A percentile compares a stretch with the other conserved stretches of the same genome.
phyloP scores from a whole-genome alignment of 92 coral and sea anemone genomes.

The Heliopora coerulea region DNA sequence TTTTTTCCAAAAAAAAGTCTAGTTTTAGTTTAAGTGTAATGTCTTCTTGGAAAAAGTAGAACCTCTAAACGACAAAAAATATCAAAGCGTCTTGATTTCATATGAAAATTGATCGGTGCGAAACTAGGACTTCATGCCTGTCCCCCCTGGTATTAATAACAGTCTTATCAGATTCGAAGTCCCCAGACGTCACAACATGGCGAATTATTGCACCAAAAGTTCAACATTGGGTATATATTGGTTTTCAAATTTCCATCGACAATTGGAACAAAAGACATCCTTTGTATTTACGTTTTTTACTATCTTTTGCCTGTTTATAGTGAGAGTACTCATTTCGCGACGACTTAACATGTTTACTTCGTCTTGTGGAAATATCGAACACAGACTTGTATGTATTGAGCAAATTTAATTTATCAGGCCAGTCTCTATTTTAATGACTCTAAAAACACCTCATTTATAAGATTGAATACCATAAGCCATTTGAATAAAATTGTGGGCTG shows the following conservation, averaged over 20 bases:
- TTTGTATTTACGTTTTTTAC: not conserved
- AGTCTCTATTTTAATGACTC: no score
- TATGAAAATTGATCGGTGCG: no score
- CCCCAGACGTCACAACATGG: slow-evolving; percentile 12
- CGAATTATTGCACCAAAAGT: slow-evolving; percentile 8
- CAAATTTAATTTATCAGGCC: no score
- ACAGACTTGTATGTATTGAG: slow-evolving; percentile 28
- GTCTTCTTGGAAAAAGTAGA: not conserved
- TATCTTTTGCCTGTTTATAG: not conserved
- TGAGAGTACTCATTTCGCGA: slow-evolving; percentile 8
- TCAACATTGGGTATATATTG: slow-evolving; percentile 11
- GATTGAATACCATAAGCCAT: no score
- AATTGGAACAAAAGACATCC: not conserved
- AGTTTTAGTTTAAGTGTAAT: not conserved
- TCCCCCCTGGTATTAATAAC: slow-evolving; percentile 2
- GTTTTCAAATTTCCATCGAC: not conserved
- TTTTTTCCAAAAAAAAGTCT: no score
- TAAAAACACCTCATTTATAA: no score
- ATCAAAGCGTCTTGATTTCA: not conserved
- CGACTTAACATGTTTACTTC: slow-evolving; percentile 1
- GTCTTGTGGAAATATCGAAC: slow-evolving; percentile 10
- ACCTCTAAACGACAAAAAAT: not conserved
- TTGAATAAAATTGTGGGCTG: no score
- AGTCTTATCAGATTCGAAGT: no score
- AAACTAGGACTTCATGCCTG: not conserved